Base-by-base conservation (phyloP, 1,140 invertebrate genomes). In the Apocrypta bakeri region DNA sequence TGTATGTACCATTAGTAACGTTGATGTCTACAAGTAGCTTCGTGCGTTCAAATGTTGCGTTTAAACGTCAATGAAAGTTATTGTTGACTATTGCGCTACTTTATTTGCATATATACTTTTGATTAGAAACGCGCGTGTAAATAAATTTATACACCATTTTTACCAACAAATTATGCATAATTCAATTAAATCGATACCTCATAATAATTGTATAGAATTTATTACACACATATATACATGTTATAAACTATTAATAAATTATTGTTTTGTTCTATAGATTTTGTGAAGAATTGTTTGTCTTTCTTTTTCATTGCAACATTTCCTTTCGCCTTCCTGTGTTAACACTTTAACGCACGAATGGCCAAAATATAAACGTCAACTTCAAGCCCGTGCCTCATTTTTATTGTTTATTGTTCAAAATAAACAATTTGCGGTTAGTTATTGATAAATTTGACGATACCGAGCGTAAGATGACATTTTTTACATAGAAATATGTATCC, bases 251-350 rank as follows among this genome's bases (percentile, higher is more conserved):
- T 69, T 21, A 69, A 69, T 69, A 69, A 69, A 69, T 69, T 31
- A 31, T 69, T 69, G 68, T 69, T 69, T 27, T 21, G 68, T 69
- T 69, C 31, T 69, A 31, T 69, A 31, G n/a, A n/a, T n/a, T 69
- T 56, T 56, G n/a, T 56, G 21, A 7, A 56, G n/a, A 56, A 56
- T 4, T 17, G 6, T 17, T 56, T 17, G 3, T 21, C 1, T 56
- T 56, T 56, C 2, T 56, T n/a, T 56, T 7, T 56, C n/a, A 21
- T 56, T n/a, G n/a, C 21, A 48, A 21, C 48, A 56, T 56, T 56
- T 7, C 48, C 17, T 7, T 56, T 0, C n/a, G 33, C 33, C 33
- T 37, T 37, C 2, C 33, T 37, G 33, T 37, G 33, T 37, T 37
- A 37, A 37, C 33, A 37, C 2, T 37, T 37, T n/a, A n/a, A n/a